Base-by-base conservation (phyloP, 2,113 vertebrate genomes). In the Fulmarus glacialis region DNA sequence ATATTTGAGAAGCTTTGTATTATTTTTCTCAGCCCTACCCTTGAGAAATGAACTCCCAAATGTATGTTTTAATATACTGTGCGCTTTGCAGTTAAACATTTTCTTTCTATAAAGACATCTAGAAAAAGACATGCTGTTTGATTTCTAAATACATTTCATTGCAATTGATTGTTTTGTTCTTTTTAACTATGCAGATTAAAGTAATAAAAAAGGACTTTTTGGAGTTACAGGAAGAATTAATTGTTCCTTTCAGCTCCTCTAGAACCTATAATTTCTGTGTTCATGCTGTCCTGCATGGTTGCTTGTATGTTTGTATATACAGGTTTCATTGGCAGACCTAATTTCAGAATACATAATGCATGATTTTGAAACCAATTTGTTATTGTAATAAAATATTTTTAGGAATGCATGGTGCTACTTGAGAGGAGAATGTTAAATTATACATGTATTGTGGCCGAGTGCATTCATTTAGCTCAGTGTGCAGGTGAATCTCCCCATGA, bases 321-420 rank as follows among this genome's bases (percentile, higher is more conserved):
- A 82, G 96, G 97, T 98, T 98, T 97, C 97, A 47, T 92, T 92
- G 98, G 97, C 98, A 98, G 98, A 98, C 98, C 97, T 98, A 98
- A 98, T 98, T 98, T 98, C 98, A 96, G 97, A 97, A 99, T 98
- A 98, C 98, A 98, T 99, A 98, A 98, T 98, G 98, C 98, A 98
- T 98, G 98, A 97, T 98, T 98, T 98, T 97, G 98, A 98, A 98
- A 98, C 98, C 98, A 98, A 98, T 99, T 98, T 99, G 98, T 98
- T 98, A 98, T 98, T 98, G 98, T 98, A 98, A 98, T 98, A 98
- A 98, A 98, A 98, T 98, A 98, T 99, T 98, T 98, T 98, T 98
- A 97, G 98, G 98, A 96, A 98, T 98, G 98, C 98, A 97, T 93
- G 97, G 98, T 97, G 97, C 97, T 98, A 88, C 96, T 97, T 78